A percentile compares a stretch with the other conserved stretches of the same genome.
Conservation (phyloP, 1,140 invertebrate genomes). For the Drosophila burlai region DNA sequence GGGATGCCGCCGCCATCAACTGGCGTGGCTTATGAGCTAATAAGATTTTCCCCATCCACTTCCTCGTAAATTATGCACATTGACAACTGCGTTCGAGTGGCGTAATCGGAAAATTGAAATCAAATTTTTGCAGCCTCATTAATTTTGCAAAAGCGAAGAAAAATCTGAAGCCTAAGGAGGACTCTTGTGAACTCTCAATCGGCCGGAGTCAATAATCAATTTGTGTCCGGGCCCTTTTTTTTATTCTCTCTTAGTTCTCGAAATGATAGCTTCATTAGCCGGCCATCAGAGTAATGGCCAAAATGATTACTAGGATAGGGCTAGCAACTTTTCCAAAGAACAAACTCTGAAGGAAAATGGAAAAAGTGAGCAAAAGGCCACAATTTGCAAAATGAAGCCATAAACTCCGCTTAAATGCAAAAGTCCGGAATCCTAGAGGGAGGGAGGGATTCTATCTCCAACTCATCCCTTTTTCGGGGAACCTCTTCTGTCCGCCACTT, state of each 20-base stretch:
- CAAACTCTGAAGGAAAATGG: constrained; percentile 27
- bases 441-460: constrained; percentile 5
- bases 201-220: constrained; percentile 40
- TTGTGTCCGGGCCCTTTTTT: constrained; percentile 13
- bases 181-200: constrained; percentile 16
- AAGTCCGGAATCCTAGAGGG: constrained; percentile 31
- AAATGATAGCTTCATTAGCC: constrained; percentile 73
- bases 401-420: constrained; percentile 72
- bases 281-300: constrained; percentile 64
- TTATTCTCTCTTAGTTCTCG: constrained; percentile 29
- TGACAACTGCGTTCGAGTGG: constrained; percentile 52
- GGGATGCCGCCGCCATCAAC: constrained; percentile 38
- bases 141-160: constrained; percentile 44
- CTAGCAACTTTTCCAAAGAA: constrained; percentile 10
- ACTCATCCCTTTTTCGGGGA: not conserved
- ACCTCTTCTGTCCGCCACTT: constrained; percentile 59
- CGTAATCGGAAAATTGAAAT: constrained; percentile 77
- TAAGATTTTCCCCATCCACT: constrained; percentile 55
- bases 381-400: constrained; percentile 58
- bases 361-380: constrained; percentile 41
- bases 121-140: constrained; percentile 78
- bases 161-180: constrained; percentile 6
- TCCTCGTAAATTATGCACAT: constrained; percentile 69
- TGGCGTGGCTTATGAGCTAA: constrained; percentile 64
- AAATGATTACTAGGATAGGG: constrained; percentile 47